These are phyloP conservation scores for Drosophila birchii DNA, from an alignment of 2,888 invertebrate genomes.

Conservation along the genomic window DNA sequence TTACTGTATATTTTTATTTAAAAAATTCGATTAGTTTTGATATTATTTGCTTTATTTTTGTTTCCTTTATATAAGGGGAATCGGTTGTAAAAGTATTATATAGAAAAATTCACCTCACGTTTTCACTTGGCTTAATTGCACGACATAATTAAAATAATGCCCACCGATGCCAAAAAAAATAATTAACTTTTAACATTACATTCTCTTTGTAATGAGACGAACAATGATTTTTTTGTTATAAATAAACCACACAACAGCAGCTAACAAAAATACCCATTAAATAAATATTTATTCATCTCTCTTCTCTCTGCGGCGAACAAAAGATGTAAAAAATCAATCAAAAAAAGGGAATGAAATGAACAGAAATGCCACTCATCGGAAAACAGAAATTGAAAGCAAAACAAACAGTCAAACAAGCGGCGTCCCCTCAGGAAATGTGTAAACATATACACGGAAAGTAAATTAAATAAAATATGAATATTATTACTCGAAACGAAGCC, in stretches of 20 bases:
- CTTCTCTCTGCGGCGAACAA: constrained; percentile 8
- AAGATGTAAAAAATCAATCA: constrained; percentile 39
- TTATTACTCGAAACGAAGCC: constrained; percentile 1
- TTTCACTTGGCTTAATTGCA: constrained; percentile 1
- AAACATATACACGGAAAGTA: constrained; percentile 17
- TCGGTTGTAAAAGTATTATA: not conserved
- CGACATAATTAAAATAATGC: constrained; percentile 10
- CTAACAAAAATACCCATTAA: constrained; percentile 1
- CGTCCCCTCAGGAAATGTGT: constrained; percentile 27
- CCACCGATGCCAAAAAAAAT: constrained; percentile 58
- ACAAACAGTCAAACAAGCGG: constrained; percentile 17
- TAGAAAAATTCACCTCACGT: constrained; percentile 4
- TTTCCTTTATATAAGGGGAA: too few relatives aligned
- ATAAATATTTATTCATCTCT: constrained; percentile 11
- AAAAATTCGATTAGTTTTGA: not conserved
- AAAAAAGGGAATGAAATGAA: constrained; percentile 4
- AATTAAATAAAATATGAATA: constrained; percentile 44
- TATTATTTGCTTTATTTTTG: not conserved
- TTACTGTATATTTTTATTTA: not conserved
- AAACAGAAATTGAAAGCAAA: constrained; percentile 11
- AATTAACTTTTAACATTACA: constrained; percentile 50
- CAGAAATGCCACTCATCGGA: constrained; percentile 13
- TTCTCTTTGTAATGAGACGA: constrained; percentile 12
- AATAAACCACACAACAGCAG: constrained; percentile 6
- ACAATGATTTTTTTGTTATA: not conserved